Evolutionary conservation across 2,888 invertebrate genomes (phyloP).

Genomic region (Netelia inedita): DNA sequence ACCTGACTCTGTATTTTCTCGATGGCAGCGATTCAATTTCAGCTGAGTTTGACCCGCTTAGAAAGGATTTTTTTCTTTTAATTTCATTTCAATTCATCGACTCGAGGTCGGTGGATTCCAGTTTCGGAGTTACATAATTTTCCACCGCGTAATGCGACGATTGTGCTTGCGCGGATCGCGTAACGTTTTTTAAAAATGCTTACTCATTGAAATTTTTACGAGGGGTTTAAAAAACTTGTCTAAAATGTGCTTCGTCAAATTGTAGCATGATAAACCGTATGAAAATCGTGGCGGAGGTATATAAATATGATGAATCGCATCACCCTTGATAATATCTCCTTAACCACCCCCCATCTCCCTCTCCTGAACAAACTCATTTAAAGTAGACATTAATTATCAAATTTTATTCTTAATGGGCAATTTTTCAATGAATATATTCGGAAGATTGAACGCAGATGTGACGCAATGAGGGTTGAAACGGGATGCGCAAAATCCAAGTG

Average conservation of each 20-base stretch:
- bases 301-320: background rate
- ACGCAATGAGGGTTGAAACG: background rate
- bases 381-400: too few species aligned
- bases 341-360: background rate
- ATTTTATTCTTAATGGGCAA: background rate
- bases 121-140: constrained; percentile 18
- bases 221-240: background rate
- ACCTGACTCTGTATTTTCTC: background rate
- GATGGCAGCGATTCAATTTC: constrained; percentile 2
- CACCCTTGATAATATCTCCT: background rate
- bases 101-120: background rate
- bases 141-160: background rate
- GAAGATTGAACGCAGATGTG: background rate
- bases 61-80: background rate
- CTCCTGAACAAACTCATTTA: background rate
- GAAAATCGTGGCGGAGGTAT: too few species aligned
- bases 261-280: too few species aligned
- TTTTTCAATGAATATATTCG: background rate
- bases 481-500: background rate
- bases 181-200: constrained; percentile 2
- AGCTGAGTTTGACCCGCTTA: constrained; percentile 4
- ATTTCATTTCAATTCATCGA: background rate
- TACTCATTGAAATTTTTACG: constrained; percentile 6
- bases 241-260: background rate
- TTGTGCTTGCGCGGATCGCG: constrained; percentile 2